A percentile compares a stretch with the other conserved stretches of the same genome.
Evolutionary conservation across 1,140 invertebrate genomes (phyloP).

Genomic region (Arion vulgaris): DNA sequence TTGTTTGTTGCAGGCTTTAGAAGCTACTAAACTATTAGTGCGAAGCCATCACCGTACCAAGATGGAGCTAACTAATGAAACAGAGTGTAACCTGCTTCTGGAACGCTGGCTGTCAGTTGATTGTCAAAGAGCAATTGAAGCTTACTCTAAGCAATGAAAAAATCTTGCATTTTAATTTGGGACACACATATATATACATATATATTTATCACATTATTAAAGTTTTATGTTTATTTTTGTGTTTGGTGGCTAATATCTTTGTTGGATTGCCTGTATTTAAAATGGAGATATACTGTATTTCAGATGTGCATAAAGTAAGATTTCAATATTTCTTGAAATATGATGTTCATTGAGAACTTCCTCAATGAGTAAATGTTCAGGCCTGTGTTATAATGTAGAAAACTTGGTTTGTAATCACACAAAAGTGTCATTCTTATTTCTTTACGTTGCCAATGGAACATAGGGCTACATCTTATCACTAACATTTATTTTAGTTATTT

Average conservation of each 20-base stretch:
- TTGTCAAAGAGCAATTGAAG: constrained; percentile 69
- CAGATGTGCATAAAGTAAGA: background rate
- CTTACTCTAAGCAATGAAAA: constrained; percentile 65
- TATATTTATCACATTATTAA: too few species aligned
- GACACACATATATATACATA: background rate
- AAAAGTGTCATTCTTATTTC: too few species aligned
- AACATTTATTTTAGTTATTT: too few species aligned
- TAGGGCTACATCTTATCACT: too few species aligned
- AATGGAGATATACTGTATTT: background rate
- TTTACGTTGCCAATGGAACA: too few species aligned
- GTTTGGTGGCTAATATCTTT: background rate
- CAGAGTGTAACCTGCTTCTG: constrained; percentile 76
- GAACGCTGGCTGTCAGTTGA: constrained; percentile 78
- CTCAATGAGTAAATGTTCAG: too few species aligned
- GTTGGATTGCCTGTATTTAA: background rate
- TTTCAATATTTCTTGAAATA: background rate
- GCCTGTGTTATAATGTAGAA: too few species aligned
- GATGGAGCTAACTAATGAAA: constrained; percentile 76
- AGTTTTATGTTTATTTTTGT: background rate
- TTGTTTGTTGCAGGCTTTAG: constrained; percentile 55
- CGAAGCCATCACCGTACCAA: constrained; percentile 66
- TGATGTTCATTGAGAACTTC: background rate
- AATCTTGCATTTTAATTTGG: constrained; percentile 55
- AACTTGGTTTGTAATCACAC: too few species aligned
- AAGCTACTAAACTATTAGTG: constrained; percentile 66